These are phyloP conservation scores for Lithophane leautieri DNA, from an alignment of 2,888 invertebrate species.

Conservation along the genomic window DNA sequence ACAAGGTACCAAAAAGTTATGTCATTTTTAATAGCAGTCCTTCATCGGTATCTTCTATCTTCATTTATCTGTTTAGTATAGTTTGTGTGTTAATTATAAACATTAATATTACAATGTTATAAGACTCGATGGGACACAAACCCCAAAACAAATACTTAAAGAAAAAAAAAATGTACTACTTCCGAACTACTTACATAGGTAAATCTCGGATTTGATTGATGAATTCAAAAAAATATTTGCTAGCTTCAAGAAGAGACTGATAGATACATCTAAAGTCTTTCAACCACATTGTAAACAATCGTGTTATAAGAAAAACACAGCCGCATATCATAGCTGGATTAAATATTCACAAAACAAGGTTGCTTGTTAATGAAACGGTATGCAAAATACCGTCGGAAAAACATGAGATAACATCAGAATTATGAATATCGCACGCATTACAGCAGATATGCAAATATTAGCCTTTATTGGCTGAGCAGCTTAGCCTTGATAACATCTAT, in stretches of 20 bases:
- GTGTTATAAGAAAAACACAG: background rate
- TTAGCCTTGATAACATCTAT: conserved; percentile 20
- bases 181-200: background rate
- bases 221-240: background rate
- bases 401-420: conserved; percentile 21
- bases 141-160: too few relatives aligned
- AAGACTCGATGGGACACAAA: too few relatives aligned
- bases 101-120: background rate
- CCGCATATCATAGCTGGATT: conserved; percentile 2
- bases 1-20: too few relatives aligned
- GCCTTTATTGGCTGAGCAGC: conserved; percentile 4
- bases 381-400: conserved; percentile 31
- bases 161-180: too few relatives aligned
- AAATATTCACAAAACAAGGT: conserved; percentile 28
- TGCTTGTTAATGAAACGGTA: conserved; percentile 21
- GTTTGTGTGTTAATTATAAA: too few relatives aligned
- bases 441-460: conserved; percentile 38
- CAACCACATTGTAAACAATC: background rate
- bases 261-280: too few relatives aligned
- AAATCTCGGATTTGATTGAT: background rate
- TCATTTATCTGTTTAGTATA: too few relatives aligned
- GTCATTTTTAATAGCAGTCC: too few relatives aligned
- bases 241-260: background rate
- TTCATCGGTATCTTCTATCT: too few relatives aligned
- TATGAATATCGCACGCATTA: conserved; percentile 24